Evolutionary conservation across 2,888 invertebrate genomes (phyloP).

Genomic region (Drosophila kuntzei): DNA sequence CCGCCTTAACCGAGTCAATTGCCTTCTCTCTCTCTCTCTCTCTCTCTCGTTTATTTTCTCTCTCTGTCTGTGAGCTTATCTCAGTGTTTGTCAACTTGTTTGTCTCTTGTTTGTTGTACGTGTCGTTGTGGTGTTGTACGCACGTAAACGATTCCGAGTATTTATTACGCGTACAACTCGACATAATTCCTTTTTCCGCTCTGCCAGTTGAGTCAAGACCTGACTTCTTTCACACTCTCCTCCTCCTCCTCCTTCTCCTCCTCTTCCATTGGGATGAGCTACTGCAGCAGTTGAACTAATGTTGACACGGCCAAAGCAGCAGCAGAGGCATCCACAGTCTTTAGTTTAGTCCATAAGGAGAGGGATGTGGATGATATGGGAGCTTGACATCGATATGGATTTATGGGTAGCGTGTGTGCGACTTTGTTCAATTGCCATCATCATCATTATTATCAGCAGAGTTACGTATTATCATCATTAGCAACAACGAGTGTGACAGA

Average conservation of each 20-base stretch:
- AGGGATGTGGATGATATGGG: not conserved
- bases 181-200: conserved; percentile 80
- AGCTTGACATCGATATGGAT: conserved; percentile 70
- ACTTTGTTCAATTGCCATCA: conserved; percentile 47
- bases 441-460: conserved; percentile 27
- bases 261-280: conserved; percentile 32
- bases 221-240: conserved; percentile 12
- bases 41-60: not conserved
- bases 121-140: conserved; percentile 72
- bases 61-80: conserved; percentile 10
- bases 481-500: conserved; percentile 22
- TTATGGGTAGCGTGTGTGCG: conserved; percentile 59
- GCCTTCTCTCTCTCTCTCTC: conserved; percentile 20
- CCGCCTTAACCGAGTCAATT: conserved; percentile 40
- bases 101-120: conserved; percentile 68
- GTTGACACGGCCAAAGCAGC: conserved; percentile 33
- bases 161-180: conserved; percentile 82
- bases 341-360: conserved; percentile 18
- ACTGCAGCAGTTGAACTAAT: conserved; percentile 62
- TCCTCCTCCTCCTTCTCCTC: not conserved
- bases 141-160: conserved; percentile 80
- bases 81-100: conserved; percentile 41
- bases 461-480: conserved; percentile 30
- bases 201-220: conserved; percentile 49
- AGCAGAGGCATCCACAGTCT: conserved; percentile 7